phyloP scores from a whole-genome alignment of 2,113 vertebrate species.

The Gnathonemus longibarbis region DNA sequence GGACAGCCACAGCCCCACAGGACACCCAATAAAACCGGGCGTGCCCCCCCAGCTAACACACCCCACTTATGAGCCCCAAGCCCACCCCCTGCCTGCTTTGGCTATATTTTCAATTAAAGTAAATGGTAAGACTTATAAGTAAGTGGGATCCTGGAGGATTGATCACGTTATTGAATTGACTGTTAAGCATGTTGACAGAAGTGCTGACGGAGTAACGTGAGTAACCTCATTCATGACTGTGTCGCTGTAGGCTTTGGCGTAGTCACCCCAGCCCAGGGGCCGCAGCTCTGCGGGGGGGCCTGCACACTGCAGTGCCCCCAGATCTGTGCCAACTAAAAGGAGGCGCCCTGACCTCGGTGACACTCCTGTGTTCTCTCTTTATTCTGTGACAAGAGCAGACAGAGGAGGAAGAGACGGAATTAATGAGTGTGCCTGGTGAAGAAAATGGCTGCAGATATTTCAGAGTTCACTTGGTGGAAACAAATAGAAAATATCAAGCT shows the following conservation, averaged over 20 bases:
- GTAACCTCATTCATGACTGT: background rate
- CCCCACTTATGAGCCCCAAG: background rate
- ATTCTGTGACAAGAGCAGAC: slow-evolving; percentile 69
- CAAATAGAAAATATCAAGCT: background rate
- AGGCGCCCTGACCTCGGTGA: slow-evolving; percentile 7
- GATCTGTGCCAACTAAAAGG: background rate
- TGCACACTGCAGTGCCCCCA: background rate
- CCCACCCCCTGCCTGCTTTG: background rate
- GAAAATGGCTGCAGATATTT: slow-evolving; percentile 23
- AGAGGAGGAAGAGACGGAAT: slow-evolving; percentile 79
- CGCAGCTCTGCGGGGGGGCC: background rate
- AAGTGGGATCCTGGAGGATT: background rate
- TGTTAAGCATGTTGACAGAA: background rate
- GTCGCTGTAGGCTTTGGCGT: background rate
- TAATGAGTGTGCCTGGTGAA: slow-evolving; percentile 64
- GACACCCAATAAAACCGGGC: slow-evolving; percentile 5
- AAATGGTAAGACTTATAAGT: slow-evolving; percentile 2
- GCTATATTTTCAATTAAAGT: slow-evolving; percentile 17
- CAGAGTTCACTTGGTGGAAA: background rate
- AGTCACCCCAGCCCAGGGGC: background rate
- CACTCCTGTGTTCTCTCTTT: slow-evolving; percentile 10
- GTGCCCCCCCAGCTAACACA: background rate
- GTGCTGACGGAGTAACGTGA: background rate
- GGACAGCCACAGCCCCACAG: slow-evolving; percentile 49
- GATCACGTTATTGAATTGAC: slow-evolving; percentile 1